These are phyloP conservation scores for Setophaga kirtlandii DNA, from an alignment of 2,113 vertebrate genomes.

Conservation along the genomic window DNA sequence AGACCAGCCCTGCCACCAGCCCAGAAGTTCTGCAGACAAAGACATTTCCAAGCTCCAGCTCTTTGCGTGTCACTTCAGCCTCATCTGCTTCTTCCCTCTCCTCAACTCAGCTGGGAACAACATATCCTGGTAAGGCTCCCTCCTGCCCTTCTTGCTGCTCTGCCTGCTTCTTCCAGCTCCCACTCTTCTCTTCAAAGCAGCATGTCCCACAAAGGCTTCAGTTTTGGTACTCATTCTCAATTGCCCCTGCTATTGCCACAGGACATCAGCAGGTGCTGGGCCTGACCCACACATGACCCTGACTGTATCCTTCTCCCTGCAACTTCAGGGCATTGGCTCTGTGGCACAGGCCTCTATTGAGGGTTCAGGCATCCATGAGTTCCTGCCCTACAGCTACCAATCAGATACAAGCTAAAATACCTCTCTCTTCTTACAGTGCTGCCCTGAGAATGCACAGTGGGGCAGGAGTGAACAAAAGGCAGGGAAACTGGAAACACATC, in stretches of 20 bases:
- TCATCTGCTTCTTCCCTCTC: not conserved
- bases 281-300: not conserved
- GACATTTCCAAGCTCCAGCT: not conserved
- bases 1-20: not conserved
- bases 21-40: not conserved
- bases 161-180: not conserved
- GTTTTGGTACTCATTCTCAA: not conserved
- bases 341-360: not conserved
- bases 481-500: not conserved
- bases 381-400: not conserved
- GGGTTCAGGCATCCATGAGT: not conserved
- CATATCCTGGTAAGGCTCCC: slow-evolving; percentile 6
- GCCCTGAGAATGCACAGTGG: not conserved
- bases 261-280: not conserved
- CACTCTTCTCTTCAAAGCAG: not conserved
- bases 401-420: not conserved
- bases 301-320: not conserved
- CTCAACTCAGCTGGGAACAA: not conserved
- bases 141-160: not conserved
- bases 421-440: not conserved
- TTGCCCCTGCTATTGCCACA: not conserved
- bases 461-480: not conserved
- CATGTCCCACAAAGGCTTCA: fast-evolving
- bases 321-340: not conserved
- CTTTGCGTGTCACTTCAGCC: not conserved